Evolutionary conservation across 2,888 invertebrate species (phyloP), one percentile per base, ranked within the genome.

Genomic region (Lysandra coridon): DNA sequence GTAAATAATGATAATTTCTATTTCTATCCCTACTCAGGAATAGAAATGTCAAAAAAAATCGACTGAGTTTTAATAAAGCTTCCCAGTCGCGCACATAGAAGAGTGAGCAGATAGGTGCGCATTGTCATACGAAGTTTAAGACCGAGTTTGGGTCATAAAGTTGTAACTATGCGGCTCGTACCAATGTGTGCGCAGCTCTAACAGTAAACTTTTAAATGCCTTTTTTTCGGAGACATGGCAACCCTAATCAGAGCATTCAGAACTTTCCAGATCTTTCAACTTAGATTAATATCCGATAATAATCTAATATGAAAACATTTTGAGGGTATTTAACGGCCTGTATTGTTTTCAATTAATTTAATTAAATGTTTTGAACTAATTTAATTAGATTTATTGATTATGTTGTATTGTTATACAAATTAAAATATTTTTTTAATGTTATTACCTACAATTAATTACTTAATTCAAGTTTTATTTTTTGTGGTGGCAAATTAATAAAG

Each of bases 231-330:
- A 30, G 7, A 30, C 53, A 62, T 5, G 33, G 33, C 33, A 69
- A 69, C 69, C 69, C 69, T 69, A 69, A 33, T 69, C 69, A 49
- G 75, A 37, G 14, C 4, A 30, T 49, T 75, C 23, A 75, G n/a
- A 76, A 76, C 53, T 76, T 76, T 37, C 5, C 33, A 73, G 69
- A 69, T 78, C 69, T 78, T 78, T 78, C 73, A 78, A 78, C 78
- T 78, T 78, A 37, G 78, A 78, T 78, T 78, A 78, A 57, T 73
- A 57, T 78, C 64, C n/a, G 73, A 57, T 78, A 78, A 40, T 73
- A 69, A 78, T 78, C 64, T 37, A 49, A 69, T 78, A 64, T 49
- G 23, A 75, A 40, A 49, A 49, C 75, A 49, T 75, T 49, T 17
- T 75, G 37, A 75, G 23, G 49, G 75, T 49, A 75, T 75, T 33